These are phyloP conservation scores for Epizoanthus stellaris DNA, from an alignment of 92 coral and sea anemone species.

Conservation along the genomic window DNA sequence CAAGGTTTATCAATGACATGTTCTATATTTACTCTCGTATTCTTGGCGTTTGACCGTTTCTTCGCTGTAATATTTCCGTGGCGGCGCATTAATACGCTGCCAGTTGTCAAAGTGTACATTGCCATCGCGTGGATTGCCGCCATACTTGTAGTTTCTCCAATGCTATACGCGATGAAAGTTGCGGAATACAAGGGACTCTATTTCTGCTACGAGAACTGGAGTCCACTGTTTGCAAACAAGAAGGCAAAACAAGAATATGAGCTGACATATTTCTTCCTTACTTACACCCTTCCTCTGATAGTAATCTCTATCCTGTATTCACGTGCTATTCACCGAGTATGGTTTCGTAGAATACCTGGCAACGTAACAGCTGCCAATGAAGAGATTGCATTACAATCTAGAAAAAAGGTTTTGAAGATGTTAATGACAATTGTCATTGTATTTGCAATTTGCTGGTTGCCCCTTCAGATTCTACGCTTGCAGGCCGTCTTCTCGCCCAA, in stretches of 20 bases:
- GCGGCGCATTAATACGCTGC: conserved; percentile 49
- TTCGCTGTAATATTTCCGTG: conserved; percentile 58
- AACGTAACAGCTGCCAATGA: conserved; percentile 69
- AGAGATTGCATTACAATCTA: conserved; percentile 53
- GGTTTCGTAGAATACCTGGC: conserved; percentile 76
- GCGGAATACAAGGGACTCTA: conserved; percentile 11
- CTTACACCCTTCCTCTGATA: conserved; percentile 57
- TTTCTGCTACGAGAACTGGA: conserved; percentile 53
- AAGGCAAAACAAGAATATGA: conserved; percentile 34
- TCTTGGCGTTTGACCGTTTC: conserved; percentile 71
- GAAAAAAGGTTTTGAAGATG: conserved; percentile 57
- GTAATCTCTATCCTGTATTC: conserved; percentile 61
- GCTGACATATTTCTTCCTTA: conserved; percentile 46
- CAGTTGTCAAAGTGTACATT: conserved; percentile 56
- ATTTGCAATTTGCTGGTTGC: conserved; percentile 63
- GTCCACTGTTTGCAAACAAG: conserved; percentile 36
- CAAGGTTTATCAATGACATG: conserved; percentile 56
- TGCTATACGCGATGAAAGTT: conserved; percentile 52
- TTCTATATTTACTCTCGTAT: conserved; percentile 62
- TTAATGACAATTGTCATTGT: conserved; percentile 53
- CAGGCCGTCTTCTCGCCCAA: not conserved
- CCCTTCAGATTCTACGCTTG: conserved; percentile 29
- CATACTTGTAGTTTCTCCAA: conserved; percentile 55
- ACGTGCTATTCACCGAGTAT: conserved; percentile 55
- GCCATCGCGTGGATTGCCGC: conserved; percentile 63